Evolutionary conservation across 2,113 vertebrate species (phyloP).

Genomic region (Tupaia chinensis): DNA sequence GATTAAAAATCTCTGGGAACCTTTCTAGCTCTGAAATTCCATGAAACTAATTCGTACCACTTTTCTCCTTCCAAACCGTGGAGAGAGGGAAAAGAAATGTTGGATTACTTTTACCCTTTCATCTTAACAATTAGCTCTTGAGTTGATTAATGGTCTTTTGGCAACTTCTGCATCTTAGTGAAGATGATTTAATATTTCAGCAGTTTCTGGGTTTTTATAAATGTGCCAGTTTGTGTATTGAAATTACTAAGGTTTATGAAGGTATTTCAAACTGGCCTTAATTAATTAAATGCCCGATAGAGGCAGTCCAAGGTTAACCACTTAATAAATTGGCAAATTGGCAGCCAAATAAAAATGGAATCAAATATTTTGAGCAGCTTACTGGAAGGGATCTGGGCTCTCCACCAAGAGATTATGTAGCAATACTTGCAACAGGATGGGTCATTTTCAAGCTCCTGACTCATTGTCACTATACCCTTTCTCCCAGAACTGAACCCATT

Average conservation of each 20-base stretch:
- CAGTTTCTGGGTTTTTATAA: slow-evolving; percentile 70
- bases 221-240: slow-evolving; percentile 72
- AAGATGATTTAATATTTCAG: slow-evolving; percentile 75
- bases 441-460: slow-evolving; percentile 74
- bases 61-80: slow-evolving; percentile 45
- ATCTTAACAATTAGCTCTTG: slow-evolving; percentile 70
- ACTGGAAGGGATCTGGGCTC: slow-evolving; percentile 79
- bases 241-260: slow-evolving; percentile 77
- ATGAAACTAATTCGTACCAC: slow-evolving; percentile 40
- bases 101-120: slow-evolving; percentile 63
- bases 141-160: slow-evolving; percentile 75
- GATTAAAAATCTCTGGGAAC: background rate
- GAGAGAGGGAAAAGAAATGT: slow-evolving; percentile 20
- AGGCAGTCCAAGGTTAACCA: slow-evolving; percentile 79
- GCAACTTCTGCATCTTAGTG: slow-evolving; percentile 61
- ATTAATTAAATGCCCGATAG: slow-evolving; percentile 80
- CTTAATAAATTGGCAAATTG: slow-evolving; percentile 82
- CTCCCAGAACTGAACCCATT: slow-evolving; percentile 42
- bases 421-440: slow-evolving; percentile 60
- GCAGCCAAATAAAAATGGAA: slow-evolving; percentile 76
- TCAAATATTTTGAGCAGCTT: slow-evolving; percentile 75
- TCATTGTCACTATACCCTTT: slow-evolving; percentile 76
- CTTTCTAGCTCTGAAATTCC: slow-evolving; percentile 33
- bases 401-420: slow-evolving; percentile 77
- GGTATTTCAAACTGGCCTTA: slow-evolving; percentile 73